These are phyloP conservation scores for Syngnathus scovelli DNA, from an alignment of 2,113 vertebrate genomes.

Conservation along the genomic window DNA sequence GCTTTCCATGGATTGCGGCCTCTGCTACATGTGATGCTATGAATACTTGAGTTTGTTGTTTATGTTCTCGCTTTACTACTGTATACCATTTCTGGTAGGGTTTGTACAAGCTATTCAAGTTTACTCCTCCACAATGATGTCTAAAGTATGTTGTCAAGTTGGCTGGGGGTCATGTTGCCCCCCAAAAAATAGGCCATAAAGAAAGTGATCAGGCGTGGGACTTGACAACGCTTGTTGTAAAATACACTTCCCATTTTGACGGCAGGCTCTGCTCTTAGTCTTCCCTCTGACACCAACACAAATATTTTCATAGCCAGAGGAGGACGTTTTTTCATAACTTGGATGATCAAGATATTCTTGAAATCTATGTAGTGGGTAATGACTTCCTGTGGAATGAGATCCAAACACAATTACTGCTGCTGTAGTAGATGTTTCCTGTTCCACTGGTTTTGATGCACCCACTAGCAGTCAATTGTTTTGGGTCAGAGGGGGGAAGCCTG, in stretches of 20 bases:
- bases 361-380: slow-evolving; percentile 56
- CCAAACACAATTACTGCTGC: slow-evolving; percentile 63
- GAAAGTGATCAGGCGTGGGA: slow-evolving; percentile 15
- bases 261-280: slow-evolving; percentile 35
- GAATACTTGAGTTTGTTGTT: slow-evolving; percentile 6
- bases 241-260: slow-evolving; percentile 18
- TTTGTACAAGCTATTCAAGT: too few species aligned
- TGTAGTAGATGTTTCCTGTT: slow-evolving; percentile 62
- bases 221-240: slow-evolving; percentile 1
- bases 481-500: slow-evolving; percentile 48
- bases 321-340: slow-evolving; percentile 65
- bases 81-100: too few species aligned
- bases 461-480: slow-evolving; percentile 62
- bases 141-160: too few species aligned
- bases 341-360: slow-evolving; percentile 64
- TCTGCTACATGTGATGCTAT: slow-evolving; percentile 13
- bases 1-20: slow-evolving; percentile 22
- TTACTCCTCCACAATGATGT: too few species aligned
- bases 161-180: neutral
- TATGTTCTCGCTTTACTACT: neutral
- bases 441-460: slow-evolving; percentile 48
- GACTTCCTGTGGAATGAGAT: slow-evolving; percentile 64
- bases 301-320: slow-evolving; percentile 65
- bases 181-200: neutral
- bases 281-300: slow-evolving; percentile 58